These are phyloP conservation scores for Hemichromis elongatus DNA, from an alignment of 2,113 vertebrate species.

Conservation along the genomic window DNA sequence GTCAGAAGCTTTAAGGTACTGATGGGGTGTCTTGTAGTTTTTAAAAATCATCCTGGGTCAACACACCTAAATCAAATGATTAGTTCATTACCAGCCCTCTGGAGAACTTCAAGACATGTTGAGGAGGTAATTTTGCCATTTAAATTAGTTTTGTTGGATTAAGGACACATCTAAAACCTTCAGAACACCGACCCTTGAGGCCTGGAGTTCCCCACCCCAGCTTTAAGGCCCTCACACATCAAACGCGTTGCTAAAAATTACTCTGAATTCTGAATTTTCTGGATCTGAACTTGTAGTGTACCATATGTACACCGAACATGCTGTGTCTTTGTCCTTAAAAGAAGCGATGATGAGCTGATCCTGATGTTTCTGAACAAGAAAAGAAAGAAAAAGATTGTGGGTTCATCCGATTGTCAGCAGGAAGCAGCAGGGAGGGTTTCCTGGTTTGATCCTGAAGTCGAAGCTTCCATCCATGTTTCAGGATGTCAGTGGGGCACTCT, in stretches of 20 bases:
- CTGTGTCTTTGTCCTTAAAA: not conserved
- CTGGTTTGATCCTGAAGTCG: not conserved
- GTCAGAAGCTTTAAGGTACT: no score
- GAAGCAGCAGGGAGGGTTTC: not conserved
- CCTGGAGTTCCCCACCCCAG: not conserved
- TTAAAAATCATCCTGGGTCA: no score
- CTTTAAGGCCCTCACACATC: not conserved
- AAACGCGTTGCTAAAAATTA: not conserved
- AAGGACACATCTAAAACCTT: no score
- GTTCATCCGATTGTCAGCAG: not conserved
- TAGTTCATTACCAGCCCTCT: no score
- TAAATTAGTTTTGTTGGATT: no score
- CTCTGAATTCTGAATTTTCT: not conserved
- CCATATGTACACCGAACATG: not conserved
- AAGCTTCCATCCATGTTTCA: not conserved
- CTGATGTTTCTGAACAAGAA: not conserved
- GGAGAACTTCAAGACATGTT: no score
- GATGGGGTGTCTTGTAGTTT: no score
- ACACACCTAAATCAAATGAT: no score
- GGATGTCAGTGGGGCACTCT: not conserved
- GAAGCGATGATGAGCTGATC: not conserved
- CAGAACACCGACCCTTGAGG: no score
- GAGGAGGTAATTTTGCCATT: no score
- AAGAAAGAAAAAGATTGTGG: not conserved
- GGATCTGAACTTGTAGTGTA: not conserved